phyloP scores from a whole-genome alignment of 2,888 invertebrate genomes.

The Drosophila rellima region DNA sequence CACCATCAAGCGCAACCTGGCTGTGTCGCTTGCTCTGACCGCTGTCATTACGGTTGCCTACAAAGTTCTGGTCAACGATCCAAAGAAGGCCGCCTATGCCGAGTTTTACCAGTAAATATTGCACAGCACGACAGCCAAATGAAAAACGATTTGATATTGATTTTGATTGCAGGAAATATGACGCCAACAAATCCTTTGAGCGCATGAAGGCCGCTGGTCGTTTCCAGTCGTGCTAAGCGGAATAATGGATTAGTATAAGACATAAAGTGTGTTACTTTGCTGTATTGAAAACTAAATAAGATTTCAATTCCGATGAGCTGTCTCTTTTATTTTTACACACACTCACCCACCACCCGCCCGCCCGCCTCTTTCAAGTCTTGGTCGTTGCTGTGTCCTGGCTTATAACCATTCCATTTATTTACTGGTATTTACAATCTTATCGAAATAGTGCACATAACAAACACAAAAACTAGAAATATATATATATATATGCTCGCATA shows the following conservation, averaged over 20 bases:
- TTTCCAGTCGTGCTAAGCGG: constrained; percentile 85
- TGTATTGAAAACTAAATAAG: constrained; percentile 69
- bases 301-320: constrained; percentile 57
- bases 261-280: constrained; percentile 56
- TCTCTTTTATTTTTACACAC: constrained; percentile 13
- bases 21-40: constrained; percentile 86
- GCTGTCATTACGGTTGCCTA: constrained; percentile 85
- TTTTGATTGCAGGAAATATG: constrained; percentile 80
- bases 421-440: constrained; percentile 70
- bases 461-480: constrained; percentile 49
- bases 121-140: background rate
- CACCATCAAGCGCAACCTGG: constrained; percentile 88
- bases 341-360: background rate
- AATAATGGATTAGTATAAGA: constrained; percentile 57
- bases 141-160: background rate
- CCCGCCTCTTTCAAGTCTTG: background rate
- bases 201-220: constrained; percentile 85
- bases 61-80: constrained; percentile 87
- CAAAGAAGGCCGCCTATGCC: constrained; percentile 88
- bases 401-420: constrained; percentile 53
- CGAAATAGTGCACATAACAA: constrained; percentile 68
- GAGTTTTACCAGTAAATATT: constrained; percentile 91
- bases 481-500: constrained; percentile 10
- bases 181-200: constrained; percentile 85
- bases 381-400: constrained; percentile 10